Base-by-base conservation (phyloP, 2,888 invertebrate genomes). In the Sepioteuthis lessoniana region DNA sequence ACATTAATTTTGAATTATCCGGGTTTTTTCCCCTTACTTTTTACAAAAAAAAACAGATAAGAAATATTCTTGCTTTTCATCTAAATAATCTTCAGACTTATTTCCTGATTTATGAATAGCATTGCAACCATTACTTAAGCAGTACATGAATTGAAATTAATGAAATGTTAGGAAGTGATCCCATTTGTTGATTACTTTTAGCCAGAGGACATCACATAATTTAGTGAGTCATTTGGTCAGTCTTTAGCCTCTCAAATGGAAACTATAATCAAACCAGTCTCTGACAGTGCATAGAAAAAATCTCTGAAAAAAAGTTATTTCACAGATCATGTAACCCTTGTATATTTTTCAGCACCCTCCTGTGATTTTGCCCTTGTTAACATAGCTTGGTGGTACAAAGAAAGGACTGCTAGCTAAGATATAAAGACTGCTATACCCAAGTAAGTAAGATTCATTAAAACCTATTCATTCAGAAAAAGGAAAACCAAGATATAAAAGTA, bases 121-220 rank as follows among this genome's bases (percentile, higher is more conserved):
- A 76, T 76, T 35, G 35, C 76, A 76, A 35, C 76, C n/a, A 55
- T 55, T 25, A 55, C 76, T 76, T n/a, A 76, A 76, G n/a, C n/a
- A 35, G 35, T 76, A 3, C 10, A 76, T 76, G 76, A 76, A 76
- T 76, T 76, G 76, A 35, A 76, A 76, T 76, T 76, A 76, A 76
- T 76, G 76, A 76, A 76, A 76, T n/a, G 76, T 35, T n/a, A 76
- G 76, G 76, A 76, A 76, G 76, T 76, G 76, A 76, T n/a, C n/a
- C 76, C 19, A 76, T 76, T 76, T 76, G 76, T n/a, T n/a, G 76
- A 76, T 76, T 76, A 76, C 76, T 76, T 76, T 16, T 76, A 76
- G 76, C 76, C 76, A 76, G 76, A 76, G 76, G 76, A 76, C 76
- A 76, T 76, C 76, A 76, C 76, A 76, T 76, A n/a, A 76, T 35